Evolutionary conservation across 2,113 vertebrate genomes (phyloP).

Genomic region (Grallaria varia): DNA sequence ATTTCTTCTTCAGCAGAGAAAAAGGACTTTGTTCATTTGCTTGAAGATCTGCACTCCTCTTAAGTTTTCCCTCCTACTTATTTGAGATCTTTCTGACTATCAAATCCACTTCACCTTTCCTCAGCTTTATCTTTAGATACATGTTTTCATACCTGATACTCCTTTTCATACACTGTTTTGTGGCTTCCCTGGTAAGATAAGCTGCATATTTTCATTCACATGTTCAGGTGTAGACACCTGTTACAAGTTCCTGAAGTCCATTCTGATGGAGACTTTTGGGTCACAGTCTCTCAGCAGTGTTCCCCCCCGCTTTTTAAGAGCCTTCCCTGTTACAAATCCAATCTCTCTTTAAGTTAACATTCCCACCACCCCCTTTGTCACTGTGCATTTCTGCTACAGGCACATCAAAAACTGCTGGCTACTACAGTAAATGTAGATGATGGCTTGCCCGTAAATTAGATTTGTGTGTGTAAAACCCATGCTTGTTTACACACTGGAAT

Average conservation of each 20-base stretch:
- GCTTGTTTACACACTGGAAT: constrained; percentile 54
- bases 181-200: background rate
- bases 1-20: background rate
- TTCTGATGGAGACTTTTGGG: background rate
- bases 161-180: background rate
- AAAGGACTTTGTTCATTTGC: background rate
- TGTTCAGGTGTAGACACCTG: background rate
- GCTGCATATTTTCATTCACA: background rate
- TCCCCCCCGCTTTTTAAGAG: background rate
- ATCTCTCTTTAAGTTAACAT: background rate
- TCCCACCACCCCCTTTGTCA: background rate
- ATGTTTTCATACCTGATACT: background rate
- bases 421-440: constrained; percentile 13
- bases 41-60: background rate
- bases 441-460: constrained; percentile 45
- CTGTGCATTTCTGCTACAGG: background rate
- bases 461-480: constrained; percentile 1
- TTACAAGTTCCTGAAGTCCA: background rate
- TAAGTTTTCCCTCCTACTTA: background rate
- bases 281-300: background rate
- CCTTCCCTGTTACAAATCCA: constrained; percentile 3
- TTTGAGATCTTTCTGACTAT: background rate
- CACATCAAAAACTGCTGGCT: constrained; percentile 11
- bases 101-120: background rate
- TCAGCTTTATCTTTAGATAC: background rate